Percentiles rank a stretch among this genome's conserved stretches.
These are phyloP conservation scores for Nematopogon swammerdamellus DNA, from an alignment of 2,888 invertebrate species.

Conservation along the genomic window DNA sequence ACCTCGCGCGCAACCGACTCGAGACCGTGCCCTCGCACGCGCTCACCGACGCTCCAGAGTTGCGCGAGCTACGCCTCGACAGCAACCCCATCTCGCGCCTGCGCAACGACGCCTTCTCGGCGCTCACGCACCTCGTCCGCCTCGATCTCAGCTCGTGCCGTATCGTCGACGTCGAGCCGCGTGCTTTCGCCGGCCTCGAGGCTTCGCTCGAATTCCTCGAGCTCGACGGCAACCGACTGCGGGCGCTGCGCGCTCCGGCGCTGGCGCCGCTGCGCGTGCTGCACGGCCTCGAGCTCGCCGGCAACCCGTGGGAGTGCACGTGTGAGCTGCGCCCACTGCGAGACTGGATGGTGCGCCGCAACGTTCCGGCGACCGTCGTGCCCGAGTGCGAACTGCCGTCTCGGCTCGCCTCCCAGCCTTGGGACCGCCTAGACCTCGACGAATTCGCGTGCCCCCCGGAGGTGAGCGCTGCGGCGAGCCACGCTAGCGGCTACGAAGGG, in stretches of 20 bases:
- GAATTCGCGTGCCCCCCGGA: conserved; percentile 78
- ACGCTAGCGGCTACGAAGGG: conserved; percentile 66
- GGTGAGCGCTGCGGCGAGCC: conserved; percentile 58
- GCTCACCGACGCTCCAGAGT: conserved; percentile 68
- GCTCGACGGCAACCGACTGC: conserved; percentile 70
- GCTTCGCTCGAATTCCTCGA: conserved; percentile 72
- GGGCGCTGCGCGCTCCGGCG: conserved; percentile 62
- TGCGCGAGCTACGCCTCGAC: conserved; percentile 70
- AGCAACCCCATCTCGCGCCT: conserved; percentile 73
- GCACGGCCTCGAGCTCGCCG: conserved; percentile 72
- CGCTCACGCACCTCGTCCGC: conserved; percentile 65
- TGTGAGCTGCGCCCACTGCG: conserved; percentile 70
- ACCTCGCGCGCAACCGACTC: conserved; percentile 72
- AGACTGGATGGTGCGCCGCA: conserved; percentile 75
- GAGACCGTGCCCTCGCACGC: conserved; percentile 67
- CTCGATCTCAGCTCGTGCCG: conserved; percentile 73
- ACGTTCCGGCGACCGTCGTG: conserved; percentile 66
- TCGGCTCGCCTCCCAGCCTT: conserved; percentile 61
- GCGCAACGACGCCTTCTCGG: conserved; percentile 64
- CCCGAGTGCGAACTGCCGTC: conserved; percentile 68
- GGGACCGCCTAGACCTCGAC: conserved; percentile 74
- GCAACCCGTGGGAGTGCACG: conserved; percentile 81
- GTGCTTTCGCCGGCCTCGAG: conserved; percentile 71
- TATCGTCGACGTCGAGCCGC: conserved; percentile 63
- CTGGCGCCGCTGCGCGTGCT: conserved; percentile 66